Base-by-base conservation (phyloP, 2,113 vertebrate genomes). In the Nicator chloris region DNA sequence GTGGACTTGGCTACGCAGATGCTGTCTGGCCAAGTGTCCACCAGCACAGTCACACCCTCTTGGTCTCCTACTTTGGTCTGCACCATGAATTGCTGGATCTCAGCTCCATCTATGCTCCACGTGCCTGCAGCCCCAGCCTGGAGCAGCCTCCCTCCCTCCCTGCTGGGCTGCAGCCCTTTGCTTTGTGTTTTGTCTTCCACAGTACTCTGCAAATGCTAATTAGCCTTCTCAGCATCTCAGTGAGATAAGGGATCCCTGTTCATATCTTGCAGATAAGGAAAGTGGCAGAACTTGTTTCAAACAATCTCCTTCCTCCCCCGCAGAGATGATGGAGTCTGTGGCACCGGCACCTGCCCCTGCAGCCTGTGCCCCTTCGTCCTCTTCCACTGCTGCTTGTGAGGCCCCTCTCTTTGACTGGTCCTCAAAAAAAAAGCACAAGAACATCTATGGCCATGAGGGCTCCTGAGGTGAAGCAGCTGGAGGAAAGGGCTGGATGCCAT, bases 131-230 rank as follows among this genome's bases (percentile, higher is more conserved):
- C 26, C 12, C 10, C 40, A 72, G 50, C 60, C 59, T 1, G 15
- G 56, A 57, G 70, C 82, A 49, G 27, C n/a, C 42, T 24, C 30
- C 54, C 45, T 42, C 76, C 54, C 59, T 91, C 23, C 37, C 45
- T 27, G 45, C 54, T 16, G 21, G 82, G 50, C 93, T 93, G 87
- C 82, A 72, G 56, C 24, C 27, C 65, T 86, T 63, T 57, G 63
- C 66, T 87, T 90, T 78, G 56, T 94, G 76, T 96, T 93, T 93
- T 83, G 94, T 89, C 86, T 91, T 96, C 57, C 0, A 1, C 20
- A 40, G 77, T 1, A 3, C 83, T 93, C 91, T 97, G 91, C 94
- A 92, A 84, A 95, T 82, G 94, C 91, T 95, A 96, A 97, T 97
- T 88, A 96, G 81, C 45, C 88, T 78, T 88, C 92, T 92, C 90